Base-by-base conservation (phyloP, 2,888 invertebrate species). In the Epinotia brunnichana region DNA sequence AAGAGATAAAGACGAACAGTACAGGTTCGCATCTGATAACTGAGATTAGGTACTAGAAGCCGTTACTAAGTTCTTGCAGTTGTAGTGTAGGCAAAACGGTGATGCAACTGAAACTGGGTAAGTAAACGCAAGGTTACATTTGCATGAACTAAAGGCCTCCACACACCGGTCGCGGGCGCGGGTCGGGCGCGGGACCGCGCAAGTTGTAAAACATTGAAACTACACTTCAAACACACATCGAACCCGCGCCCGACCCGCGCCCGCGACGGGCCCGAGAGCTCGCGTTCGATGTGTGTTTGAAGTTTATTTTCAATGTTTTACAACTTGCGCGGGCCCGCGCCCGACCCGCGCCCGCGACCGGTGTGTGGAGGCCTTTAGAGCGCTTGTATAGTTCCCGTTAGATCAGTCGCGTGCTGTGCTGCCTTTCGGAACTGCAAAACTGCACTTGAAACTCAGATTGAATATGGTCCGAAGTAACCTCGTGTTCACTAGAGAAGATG, bases 381-480 rank as follows among this genome's bases (percentile, higher is more conserved):
- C 19, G 41, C 19, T 60, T 19, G 39, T 41, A 29, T 19, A 70
- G 67, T 44, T 35, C 11, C 35, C 24, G 57, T 51, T 70, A 66
- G 48, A 19, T 35, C 61, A 61, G 61, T 67, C 35, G 67, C 67
- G 61, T 72, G 61, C 53, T 59, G 61, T 72, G 61, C 53, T 59
- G 7, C 9, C 35, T 35, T 13, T 41, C 41, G 2, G 39, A 10
- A 39, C 39, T 39, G 39, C 11, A 39, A 11, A 39, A 53, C 21
- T 57, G 62, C 48, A 51, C 57, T 35, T 57, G 24, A 67, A 62
- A 56, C 56, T 44, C 57, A 57, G 54, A 57, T 54, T 19, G n/a
- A n/a, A n/a, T n/a, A n/a, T n/a, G n/a, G n/a, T 53, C 35, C 19
- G 13, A 15, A 5, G 11, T 19, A 62, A 41, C 41, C 39, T 7